These are phyloP conservation scores for Acanthosepion pharaonis DNA, from an alignment of 2,888 invertebrate species.

Conservation along the genomic window DNA sequence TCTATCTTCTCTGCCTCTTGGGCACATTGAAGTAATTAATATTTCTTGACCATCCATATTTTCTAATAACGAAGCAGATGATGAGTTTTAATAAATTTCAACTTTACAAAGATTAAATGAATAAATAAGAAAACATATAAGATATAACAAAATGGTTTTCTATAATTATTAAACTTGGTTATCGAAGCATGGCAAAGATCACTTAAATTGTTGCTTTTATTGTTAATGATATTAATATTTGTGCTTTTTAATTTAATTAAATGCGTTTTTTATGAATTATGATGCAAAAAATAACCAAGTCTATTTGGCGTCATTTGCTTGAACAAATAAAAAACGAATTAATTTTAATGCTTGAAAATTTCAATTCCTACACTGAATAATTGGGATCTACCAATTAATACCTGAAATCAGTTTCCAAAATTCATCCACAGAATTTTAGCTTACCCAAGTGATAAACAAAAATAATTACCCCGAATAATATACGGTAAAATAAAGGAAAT, in stretches of 20 bases:
- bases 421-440: no score
- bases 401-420: neutral
- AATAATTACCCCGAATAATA: no score
- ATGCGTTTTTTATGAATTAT: neutral
- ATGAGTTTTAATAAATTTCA: constrained; percentile 7
- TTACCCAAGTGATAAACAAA: no score
- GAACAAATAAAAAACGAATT: neutral
- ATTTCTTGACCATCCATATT: neutral
- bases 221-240: neutral
- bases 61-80: neutral
- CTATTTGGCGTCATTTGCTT: neutral
- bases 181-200: neutral
- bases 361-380: neutral
- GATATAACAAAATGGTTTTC: neutral
- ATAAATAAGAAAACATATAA: neutral
- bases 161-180: neutral
- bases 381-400: neutral
- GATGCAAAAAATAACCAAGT: neutral
- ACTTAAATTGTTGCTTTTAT: neutral
- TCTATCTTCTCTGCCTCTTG: neutral
- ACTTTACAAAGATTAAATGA: neutral
- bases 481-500: no score
- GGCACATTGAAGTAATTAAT: neutral
- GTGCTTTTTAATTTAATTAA: neutral
- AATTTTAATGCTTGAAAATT: neutral